Conservation (phyloP, 1,140 invertebrate species). For the Arion vulgaris region DNA sequence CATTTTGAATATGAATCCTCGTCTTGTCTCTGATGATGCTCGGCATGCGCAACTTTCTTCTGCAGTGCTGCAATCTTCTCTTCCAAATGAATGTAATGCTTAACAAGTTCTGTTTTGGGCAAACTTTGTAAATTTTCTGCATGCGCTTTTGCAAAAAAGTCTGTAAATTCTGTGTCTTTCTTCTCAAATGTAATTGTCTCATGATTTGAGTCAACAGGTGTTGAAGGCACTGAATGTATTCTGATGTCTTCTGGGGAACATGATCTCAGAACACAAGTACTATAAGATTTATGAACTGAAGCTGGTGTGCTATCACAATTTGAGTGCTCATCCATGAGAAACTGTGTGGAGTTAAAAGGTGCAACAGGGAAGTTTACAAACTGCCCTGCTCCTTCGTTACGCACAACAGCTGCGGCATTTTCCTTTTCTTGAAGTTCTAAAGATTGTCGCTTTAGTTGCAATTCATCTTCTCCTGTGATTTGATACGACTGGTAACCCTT, state of each 20-base stretch:
- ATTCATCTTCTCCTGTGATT: not conserved
- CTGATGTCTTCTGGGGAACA: not conserved
- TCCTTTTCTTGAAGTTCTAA: slow-evolving; percentile 30
- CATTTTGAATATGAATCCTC: not conserved
- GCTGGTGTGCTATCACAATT: too few species aligned
- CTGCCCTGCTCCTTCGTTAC: not conserved
- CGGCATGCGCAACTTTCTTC: slow-evolving; percentile 18
- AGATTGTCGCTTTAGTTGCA: slow-evolving; percentile 16
- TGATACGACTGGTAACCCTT: slow-evolving; percentile 12
- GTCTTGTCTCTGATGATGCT: slow-evolving; percentile 11
- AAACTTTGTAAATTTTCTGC: slow-evolving; percentile 34
- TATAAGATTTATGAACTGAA: slow-evolving; percentile 13
- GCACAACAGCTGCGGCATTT: slow-evolving; percentile 22
- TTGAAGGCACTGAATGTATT: slow-evolving; percentile 11
- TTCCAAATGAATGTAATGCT: slow-evolving; percentile 30
- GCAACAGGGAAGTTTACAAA: slow-evolving; percentile 23
- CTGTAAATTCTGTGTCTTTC: slow-evolving; percentile 33
- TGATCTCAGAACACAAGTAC: not conserved
- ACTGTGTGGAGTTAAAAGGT: slow-evolving; percentile 36
- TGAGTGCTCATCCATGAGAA: slow-evolving; percentile 36
- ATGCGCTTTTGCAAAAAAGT: slow-evolving; percentile 16
- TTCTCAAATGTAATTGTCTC: not conserved
- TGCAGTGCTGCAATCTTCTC: slow-evolving; percentile 27
- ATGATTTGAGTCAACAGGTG: not conserved
- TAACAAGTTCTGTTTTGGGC: slow-evolving; percentile 33